Conservation (phyloP, 2,888 invertebrate genomes). For the Perizoma flavofasciatum region DNA sequence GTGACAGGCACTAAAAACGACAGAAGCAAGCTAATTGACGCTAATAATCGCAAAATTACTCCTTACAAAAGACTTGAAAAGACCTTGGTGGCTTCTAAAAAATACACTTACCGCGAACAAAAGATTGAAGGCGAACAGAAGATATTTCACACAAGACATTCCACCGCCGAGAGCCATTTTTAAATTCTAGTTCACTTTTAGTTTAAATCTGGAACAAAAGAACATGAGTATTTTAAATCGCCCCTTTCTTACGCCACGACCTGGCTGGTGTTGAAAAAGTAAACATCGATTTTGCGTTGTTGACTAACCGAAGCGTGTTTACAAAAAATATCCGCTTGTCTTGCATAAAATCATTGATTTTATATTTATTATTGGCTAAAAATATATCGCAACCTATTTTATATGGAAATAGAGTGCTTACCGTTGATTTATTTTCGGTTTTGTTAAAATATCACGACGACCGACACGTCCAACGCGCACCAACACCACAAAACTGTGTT, state of each 20-base stretch:
- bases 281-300: conserved; percentile 67
- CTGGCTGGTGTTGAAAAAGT: conserved; percentile 39
- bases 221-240: conserved; percentile 52
- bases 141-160: conserved; percentile 94
- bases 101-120: conserved; percentile 91
- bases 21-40: too few relatives aligned
- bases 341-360: background rate
- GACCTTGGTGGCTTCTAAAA: background rate
- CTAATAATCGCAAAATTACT: too few relatives aligned
- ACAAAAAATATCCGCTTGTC: conserved; percentile 22
- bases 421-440: conserved; percentile 16
- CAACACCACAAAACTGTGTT: conserved; percentile 41
- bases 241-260: conserved; percentile 40
- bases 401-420: conserved; percentile 21
- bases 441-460: conserved; percentile 20
- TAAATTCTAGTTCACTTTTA: conserved; percentile 54
- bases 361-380: background rate
- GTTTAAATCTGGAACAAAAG: conserved; percentile 70
- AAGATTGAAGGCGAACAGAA: conserved; percentile 94
- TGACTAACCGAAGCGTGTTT: conserved; percentile 36
- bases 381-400: conserved; percentile 5
- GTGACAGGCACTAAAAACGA: too few relatives aligned
- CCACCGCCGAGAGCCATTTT: conserved; percentile 90
- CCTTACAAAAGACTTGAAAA: too few relatives aligned
- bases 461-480: conserved; percentile 35